These are phyloP conservation scores for Hydractinia echinata DNA, from an alignment of 30 jellyfish, hydroid and myxozoan genomes.

Conservation along the genomic window DNA sequence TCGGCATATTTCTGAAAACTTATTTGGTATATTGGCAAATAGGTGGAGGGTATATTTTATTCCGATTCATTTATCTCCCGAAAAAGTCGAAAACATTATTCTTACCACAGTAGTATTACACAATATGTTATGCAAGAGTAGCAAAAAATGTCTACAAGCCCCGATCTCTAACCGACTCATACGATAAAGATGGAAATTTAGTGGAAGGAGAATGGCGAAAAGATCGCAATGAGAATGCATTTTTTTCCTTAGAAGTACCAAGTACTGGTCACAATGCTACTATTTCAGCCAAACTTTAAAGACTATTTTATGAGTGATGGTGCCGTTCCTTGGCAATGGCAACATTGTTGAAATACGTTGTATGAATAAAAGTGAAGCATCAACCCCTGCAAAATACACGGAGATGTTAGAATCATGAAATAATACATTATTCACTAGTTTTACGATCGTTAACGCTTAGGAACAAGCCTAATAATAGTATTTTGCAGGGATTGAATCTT, in stretches of 20 bases:
- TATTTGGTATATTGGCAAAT: not conserved
- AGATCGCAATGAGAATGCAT: constrained; percentile 21
- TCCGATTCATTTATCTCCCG: constrained; percentile 7
- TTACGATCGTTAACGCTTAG: no score
- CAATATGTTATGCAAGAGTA: constrained; percentile 30
- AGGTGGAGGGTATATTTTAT: not conserved
- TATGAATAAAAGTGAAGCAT: no score
- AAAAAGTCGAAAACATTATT: constrained; percentile 3
- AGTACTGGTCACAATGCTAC: constrained; percentile 43
- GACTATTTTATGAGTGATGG: constrained; percentile 56
- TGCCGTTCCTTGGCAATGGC: constrained; percentile 75
- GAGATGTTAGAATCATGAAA: no score
- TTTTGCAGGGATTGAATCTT: no score
- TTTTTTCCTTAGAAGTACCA: constrained; percentile 32
- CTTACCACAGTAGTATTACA: constrained; percentile 25
- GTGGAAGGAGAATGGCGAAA: constrained; percentile 33
- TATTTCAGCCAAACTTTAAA: constrained; percentile 30
- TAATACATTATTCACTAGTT: no score
- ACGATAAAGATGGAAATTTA: no score
- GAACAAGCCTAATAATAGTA: no score
- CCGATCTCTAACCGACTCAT: constrained; percentile 22
- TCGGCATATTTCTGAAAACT: no score
- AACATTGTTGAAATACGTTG: constrained; percentile 1
- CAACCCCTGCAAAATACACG: no score
- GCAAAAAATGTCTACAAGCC: constrained; percentile 44